Evolutionary conservation across 2,113 vertebrate genomes (phyloP), one percentile per base, ranked within the genome.

Genomic region (Etheostoma cragini): DNA sequence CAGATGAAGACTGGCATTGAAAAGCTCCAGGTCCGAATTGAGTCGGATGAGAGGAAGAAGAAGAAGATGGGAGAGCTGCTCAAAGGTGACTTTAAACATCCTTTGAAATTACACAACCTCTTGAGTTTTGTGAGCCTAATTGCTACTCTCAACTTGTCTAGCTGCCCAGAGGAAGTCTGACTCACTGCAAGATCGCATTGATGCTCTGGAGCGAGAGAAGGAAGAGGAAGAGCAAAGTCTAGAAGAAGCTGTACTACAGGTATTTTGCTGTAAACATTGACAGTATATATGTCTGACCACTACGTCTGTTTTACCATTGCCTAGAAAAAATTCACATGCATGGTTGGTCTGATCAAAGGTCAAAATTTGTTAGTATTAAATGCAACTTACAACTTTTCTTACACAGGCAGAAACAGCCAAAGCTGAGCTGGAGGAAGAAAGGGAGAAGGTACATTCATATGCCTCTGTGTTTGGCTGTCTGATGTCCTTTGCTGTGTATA

Each of bases 1-100:
- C 95, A 97, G 88, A 93, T 98, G 95, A 94, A 93, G 35, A 84
- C 46, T 0, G 96, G 96, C 57, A 98, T 97, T 1, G 97, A 99
- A 91, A 97, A 96, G 70, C 95, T 99, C 13, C 95, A 96, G 83
- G 92, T 96, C 50, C 96, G 96, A 81, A 98, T 99, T 3, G 96
- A 98, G 87, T 96, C 96, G 0, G 97, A 98, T 30, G 97, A 98
- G 84, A 96, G 93, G 81, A 96, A 95, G 92, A 97, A 95, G 63
- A 84, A 35, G 19, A 91, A 94, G 0, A 61, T 95, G 81, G 78
- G 81, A 68, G 95, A 96, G 73, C 95, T 97, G 33, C 92, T 98
- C 67, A 96, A 94, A 86, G 92, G 93, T 94, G 56, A 72, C 13
- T 5, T 1, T 46, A 10, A 8, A 8, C 19, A 35, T 60, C 24